Base-by-base conservation (phyloP, 2,797 vertebrate species). In the Pitangus sulphuratus region DNA sequence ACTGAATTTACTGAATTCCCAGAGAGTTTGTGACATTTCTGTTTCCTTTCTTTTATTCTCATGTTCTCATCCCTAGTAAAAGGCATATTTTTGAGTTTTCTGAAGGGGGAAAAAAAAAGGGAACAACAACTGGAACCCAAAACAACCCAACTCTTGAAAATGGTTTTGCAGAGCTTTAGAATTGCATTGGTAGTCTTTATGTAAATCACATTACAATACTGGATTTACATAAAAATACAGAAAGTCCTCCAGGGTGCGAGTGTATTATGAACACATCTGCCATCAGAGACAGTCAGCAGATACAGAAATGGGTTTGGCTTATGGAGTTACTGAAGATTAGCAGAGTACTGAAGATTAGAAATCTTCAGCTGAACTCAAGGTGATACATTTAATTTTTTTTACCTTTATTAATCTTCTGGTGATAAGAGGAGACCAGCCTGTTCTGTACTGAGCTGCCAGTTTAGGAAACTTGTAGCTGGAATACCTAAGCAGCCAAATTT, bases 201-300 rank as follows among this genome's bases (percentile, higher is more conserved):
- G 81, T 71, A 71, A 89, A 91, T 81, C 66, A 71, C 31, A 18
- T 81, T 94, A 58, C 44, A 61, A 83, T 84, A 60, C 53, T 75
- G 35, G 24, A 88, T 90, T 95, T 88, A 78, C 77, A 68, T 85
- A 80, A 70, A 91, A 96, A 68, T 89, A 76, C 61, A 60, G 25
- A 11, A 80, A 80, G 18, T 84, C 40, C 70, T 91, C 17, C 58
- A 65, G 80, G 57, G 45, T 65, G 8, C 5, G 31, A 48, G 26
- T 47, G 25, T 24, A 12, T 81, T 75, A 70, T 35, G 51, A 93
- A 53, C 35, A 71, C 42, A 53, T 83, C 65, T 91, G 88, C 85
- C 31, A 58, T n/a, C 47, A 33, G 58, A 70, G 56, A 45, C 66
- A 80, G 71, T 8, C 74, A 54, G 26, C 2, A 68, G 80, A 65